These are phyloP conservation scores for Tyria jacobaeae DNA, from an alignment of 2,888 invertebrate species.

Conservation along the genomic window DNA sequence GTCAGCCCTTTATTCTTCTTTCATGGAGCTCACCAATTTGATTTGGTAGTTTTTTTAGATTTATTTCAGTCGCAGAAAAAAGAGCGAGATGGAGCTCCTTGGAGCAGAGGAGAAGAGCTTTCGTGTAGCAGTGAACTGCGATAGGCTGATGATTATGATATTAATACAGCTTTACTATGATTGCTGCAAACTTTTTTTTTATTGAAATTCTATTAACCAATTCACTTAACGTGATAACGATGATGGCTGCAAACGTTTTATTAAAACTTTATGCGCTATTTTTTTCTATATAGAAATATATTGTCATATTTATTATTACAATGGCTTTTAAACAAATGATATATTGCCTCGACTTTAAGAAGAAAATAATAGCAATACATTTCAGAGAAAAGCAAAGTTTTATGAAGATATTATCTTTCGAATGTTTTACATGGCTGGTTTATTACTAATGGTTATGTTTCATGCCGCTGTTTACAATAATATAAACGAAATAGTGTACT, in stretches of 20 bases:
- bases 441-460: conserved; percentile 1
- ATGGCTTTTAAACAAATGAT: conserved; percentile 7
- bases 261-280: not conserved
- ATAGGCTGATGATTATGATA: too few species aligned
- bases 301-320: conserved; percentile 1
- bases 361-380: conserved; percentile 7
- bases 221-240: too few species aligned
- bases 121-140: too few species aligned
- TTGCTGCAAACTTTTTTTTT: too few species aligned
- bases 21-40: too few species aligned
- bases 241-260: too few species aligned
- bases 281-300: not conserved
- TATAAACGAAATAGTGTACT: not conserved
- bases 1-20: not conserved
- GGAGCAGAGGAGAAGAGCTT: not conserved
- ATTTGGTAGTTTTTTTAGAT: too few species aligned
- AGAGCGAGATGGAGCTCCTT: too few species aligned
- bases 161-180: too few species aligned
- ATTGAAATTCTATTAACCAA: too few species aligned
- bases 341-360: not conserved
- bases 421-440: conserved; percentile 2
- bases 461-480: not conserved
- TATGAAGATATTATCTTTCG: conserved; percentile 6
- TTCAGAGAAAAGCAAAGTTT: conserved; percentile 4
- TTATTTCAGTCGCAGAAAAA: too few species aligned